phyloP scores from a whole-genome alignment of 2,888 invertebrate species.

The Phytoseiulus persimilis region DNA sequence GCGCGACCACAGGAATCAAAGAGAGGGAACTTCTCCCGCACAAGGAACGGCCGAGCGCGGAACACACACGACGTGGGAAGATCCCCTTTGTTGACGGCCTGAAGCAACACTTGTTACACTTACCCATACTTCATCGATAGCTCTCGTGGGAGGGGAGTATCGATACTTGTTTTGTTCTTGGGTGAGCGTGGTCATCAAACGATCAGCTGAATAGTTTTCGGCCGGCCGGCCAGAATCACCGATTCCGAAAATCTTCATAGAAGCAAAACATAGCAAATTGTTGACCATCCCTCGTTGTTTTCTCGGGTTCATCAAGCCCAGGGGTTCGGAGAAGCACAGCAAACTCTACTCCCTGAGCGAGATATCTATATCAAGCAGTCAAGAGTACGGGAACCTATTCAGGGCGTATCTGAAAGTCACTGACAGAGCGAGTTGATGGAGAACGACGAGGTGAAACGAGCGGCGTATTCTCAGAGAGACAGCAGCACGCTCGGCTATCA shows the following conservation, averaged over 20 bases:
- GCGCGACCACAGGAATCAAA: background rate
- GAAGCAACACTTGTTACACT: background rate
- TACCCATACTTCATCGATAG: background rate
- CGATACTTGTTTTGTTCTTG: background rate
- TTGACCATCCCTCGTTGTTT: no score
- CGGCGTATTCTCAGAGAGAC: background rate
- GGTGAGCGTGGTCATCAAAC: background rate
- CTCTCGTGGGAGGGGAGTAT: background rate
- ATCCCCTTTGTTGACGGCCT: background rate
- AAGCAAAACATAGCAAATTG: no score
- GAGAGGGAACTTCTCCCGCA: background rate
- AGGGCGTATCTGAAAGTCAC: background rate
- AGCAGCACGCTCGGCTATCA: background rate
- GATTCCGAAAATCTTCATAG: no score
- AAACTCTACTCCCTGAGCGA: no score
- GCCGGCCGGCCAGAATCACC: no score
- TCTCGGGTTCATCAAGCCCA: no score
- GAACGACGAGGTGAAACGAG: background rate
- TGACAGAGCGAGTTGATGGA: no score
- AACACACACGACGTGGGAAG: slow-evolving; percentile 5
- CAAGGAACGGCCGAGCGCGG: background rate
- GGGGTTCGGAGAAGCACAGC: no score
- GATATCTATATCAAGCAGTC: no score
- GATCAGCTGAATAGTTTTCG: no score
- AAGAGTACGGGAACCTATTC: no score